phyloP scores from a whole-genome alignment of 2,113 vertebrate species.

The Muntiacus muntjak region DNA sequence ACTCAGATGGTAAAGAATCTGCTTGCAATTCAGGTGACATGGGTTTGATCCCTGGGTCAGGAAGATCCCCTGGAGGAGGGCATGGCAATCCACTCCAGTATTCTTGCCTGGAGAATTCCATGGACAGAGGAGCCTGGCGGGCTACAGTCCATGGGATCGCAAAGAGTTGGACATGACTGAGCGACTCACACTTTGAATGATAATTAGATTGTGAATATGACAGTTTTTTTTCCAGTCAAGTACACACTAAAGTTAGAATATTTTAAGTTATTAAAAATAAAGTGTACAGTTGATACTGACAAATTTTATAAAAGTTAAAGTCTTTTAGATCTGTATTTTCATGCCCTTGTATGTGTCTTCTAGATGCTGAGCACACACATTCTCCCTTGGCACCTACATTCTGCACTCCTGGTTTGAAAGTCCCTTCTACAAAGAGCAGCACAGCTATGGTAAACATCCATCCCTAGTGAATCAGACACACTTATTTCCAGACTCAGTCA shows the following conservation, averaged over 20 bases:
- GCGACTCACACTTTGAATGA: neutral
- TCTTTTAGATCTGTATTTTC: neutral
- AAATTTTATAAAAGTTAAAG: neutral
- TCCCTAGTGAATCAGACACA: conserved; percentile 46
- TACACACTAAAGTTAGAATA: neutral
- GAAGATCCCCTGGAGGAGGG: neutral
- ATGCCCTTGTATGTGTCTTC: conserved; percentile 31
- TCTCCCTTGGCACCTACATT: conserved; percentile 86
- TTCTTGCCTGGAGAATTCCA: neutral
- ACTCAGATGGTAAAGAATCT: neutral
- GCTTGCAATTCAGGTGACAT: neutral
- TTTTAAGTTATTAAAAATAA: neutral
- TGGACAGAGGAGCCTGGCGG: neutral
- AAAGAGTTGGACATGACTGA: neutral
- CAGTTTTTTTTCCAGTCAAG: neutral
- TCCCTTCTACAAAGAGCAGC: conserved; percentile 67
- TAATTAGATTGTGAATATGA: neutral
- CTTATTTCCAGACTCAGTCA: conserved; percentile 81
- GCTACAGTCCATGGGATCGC: neutral
- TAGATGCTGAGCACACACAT: conserved; percentile 70
- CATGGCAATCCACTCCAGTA: neutral
- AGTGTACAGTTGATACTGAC: neutral
- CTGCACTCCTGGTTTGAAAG: conserved; percentile 86
- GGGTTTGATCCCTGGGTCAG: neutral
- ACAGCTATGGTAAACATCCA: conserved; percentile 44